Evolutionary conservation across 2,888 invertebrate genomes (phyloP).

Genomic region (Pandemis cinnamomeana): DNA sequence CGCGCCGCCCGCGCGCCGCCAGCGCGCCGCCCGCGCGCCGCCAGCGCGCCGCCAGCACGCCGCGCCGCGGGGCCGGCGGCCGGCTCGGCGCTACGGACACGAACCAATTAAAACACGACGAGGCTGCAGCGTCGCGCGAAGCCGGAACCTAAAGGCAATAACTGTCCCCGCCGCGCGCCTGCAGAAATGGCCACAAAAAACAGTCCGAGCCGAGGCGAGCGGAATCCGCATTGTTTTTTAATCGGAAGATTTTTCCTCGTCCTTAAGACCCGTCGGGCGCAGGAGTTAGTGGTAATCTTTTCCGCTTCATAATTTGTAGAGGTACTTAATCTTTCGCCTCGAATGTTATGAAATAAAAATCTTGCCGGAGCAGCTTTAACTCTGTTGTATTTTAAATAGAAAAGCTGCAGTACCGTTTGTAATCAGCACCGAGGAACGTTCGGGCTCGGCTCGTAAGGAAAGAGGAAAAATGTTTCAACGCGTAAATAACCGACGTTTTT

Average conservation of each 20-base stretch:
- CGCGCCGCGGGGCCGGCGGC: background rate
- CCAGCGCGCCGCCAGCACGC: background rate
- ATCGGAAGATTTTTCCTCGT: slow-evolving; percentile 3
- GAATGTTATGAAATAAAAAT: background rate
- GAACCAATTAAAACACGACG: slow-evolving; percentile 25
- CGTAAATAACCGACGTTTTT: slow-evolving; percentile 29
- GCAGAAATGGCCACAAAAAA: background rate
- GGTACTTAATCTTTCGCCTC: background rate
- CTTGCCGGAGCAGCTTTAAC: background rate
- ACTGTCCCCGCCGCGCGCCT: background rate
- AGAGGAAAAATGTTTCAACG: background rate
- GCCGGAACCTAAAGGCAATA: background rate
- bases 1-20: too few relatives aligned
- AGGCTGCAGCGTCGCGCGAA: background rate
- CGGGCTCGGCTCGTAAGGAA: background rate
- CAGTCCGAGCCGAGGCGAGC: background rate
- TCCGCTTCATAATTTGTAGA: background rate
- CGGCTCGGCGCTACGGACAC: slow-evolving; percentile 2
- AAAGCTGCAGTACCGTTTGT: background rate
- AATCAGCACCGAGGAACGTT: background rate
- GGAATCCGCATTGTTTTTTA: slow-evolving; percentile 6
- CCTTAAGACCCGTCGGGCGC: background rate
- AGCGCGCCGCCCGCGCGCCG: background rate
- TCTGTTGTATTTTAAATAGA: background rate
- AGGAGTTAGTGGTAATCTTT: slow-evolving; percentile 5